Base-by-base conservation (phyloP, 2,888 invertebrate genomes). In the Polymixis lichenea region DNA sequence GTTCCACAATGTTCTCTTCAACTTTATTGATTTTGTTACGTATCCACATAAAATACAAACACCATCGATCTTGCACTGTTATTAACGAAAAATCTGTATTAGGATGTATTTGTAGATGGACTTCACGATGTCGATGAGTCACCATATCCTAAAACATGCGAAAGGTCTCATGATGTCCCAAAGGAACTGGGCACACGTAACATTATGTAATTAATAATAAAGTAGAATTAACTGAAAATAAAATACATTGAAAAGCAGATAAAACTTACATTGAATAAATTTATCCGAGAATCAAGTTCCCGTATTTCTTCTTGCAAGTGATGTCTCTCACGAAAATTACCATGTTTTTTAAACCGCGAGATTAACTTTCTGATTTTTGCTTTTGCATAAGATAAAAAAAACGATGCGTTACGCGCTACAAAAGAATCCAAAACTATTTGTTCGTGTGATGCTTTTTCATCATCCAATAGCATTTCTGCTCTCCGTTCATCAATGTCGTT, bases 41-140 rank as follows among this genome's bases (percentile, higher is more conserved):
- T 55, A 90, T 89, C 95, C 95, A 95, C 72, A 74, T 90, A 75
- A 93, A 95, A 83, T 95, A 96, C 65, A 94, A 74, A 25, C 87
- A 82, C 95, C 95, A 96, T 61, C 95, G 92, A 49, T 93, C 89
- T 68, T 83, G 66, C 0, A 64, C 11, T 28, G 78, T 67, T 11
- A 92, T 87, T 15, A 25, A 43, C 4, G 81, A 79, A 75, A 88
- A 88, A 68, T 87, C 53, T 17, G 88, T 88, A 5, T 6, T 13
- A 13, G 4, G 0, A 61, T 65, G 55, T 65, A 88, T 53, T 28
- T 55, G 38, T 11, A 87, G 7, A 49, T 19, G 38, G 8, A 85
- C 58, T 55, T 76, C 78, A 56, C 72, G 75, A 3, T 80, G 6
- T 17, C 84, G 79, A 70, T 69, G 17, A 53, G 55, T 55, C 51